A percentile compares a stretch with the other conserved stretches of the same genome.
Evolutionary conservation across 1,140 invertebrate species (phyloP).

Genomic region (Heterodera carotae): DNA sequence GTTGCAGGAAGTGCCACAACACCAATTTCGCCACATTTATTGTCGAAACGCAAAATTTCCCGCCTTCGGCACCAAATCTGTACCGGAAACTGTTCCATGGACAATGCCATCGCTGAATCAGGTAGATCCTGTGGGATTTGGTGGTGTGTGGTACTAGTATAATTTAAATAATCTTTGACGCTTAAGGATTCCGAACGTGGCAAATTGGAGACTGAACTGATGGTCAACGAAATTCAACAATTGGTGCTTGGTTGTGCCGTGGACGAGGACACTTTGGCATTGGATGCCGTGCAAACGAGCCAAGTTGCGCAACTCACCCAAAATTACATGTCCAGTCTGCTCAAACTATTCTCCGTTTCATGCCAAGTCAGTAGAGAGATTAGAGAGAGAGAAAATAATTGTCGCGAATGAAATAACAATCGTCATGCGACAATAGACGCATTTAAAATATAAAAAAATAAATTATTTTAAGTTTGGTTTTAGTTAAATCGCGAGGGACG

Average conservation of each 20-base stretch:
- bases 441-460: neutral
- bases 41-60: conserved; percentile 31
- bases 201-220: conserved; percentile 29
- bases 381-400: too few species aligned
- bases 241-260: neutral
- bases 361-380: conserved; percentile 21
- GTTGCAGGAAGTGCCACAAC: conserved; percentile 23
- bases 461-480: neutral
- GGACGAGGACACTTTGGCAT: neutral
- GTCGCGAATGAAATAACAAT: too few species aligned
- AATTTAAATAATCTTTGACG: conserved; percentile 17
- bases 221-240: conserved; percentile 32
- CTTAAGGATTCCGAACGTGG: conserved; percentile 27
- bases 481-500: conserved; percentile 27
- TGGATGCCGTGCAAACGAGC: neutral
- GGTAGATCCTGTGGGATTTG: conserved; percentile 14
- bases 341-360: conserved; percentile 31
- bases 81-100: conserved; percentile 17
- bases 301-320: conserved; percentile 13
- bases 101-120: conserved; percentile 15
- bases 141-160: too few species aligned
- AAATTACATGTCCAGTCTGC: conserved; percentile 28
- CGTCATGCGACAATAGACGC: too few species aligned
- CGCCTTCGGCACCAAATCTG: conserved; percentile 20
- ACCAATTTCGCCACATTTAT: conserved; percentile 39